These are phyloP conservation scores for Drosophila hawaiiensis DNA, from an alignment of 2,888 invertebrate species.

Conservation along the genomic window DNA sequence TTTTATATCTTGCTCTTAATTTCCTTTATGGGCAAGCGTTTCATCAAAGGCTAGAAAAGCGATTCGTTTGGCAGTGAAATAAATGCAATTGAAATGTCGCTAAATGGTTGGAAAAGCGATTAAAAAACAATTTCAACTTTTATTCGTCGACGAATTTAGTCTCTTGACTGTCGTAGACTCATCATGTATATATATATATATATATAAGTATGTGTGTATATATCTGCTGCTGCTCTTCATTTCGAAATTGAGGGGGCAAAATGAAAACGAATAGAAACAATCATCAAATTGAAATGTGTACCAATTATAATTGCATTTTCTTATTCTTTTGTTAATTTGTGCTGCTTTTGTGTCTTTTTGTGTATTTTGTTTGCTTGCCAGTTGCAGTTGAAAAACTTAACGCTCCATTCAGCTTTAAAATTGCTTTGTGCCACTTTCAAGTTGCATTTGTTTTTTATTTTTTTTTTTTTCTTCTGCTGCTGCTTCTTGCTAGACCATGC, in stretches of 20 bases:
- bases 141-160: conserved; percentile 11
- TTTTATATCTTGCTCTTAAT: not conserved
- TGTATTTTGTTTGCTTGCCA: conserved; percentile 48
- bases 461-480: conserved; percentile 25
- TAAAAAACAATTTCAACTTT: not conserved
- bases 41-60: not conserved
- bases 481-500: conserved; percentile 23
- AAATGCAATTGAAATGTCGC: not conserved
- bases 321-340: conserved; percentile 50
- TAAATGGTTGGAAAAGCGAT: not conserved
- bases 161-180: conserved; percentile 13
- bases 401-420: conserved; percentile 80
- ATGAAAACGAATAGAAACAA: conserved; percentile 10
- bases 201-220: not conserved
- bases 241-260: conserved; percentile 14
- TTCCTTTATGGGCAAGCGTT: not conserved
- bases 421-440: conserved; percentile 79
- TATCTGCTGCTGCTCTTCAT: conserved; percentile 4
- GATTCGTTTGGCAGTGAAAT: not conserved
- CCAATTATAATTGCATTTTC: conserved; percentile 49
- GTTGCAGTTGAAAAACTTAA: conserved; percentile 77
- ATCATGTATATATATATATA: not conserved
- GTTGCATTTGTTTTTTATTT: conserved; percentile 52
- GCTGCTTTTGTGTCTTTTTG: conserved; percentile 16
- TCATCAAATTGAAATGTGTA: conserved; percentile 33